These are phyloP conservation scores for Drosophila gaucha DNA, from an alignment of 2,888 invertebrate genomes.

Conservation along the genomic window DNA sequence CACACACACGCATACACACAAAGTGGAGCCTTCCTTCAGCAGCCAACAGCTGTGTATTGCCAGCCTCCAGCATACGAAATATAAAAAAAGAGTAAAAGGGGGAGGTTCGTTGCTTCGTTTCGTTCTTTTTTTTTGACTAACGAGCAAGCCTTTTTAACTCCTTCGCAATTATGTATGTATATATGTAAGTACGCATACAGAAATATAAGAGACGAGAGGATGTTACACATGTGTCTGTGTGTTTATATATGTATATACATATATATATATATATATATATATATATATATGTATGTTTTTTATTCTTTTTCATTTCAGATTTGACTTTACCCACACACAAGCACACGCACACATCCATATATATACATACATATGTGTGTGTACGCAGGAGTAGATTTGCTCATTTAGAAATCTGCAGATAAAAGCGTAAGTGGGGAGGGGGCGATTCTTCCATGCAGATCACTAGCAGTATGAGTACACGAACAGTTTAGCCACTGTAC, in stretches of 20 bases:
- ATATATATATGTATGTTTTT: too few species aligned
- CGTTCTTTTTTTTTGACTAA: slow-evolving; percentile 55
- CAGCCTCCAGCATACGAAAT: slow-evolving; percentile 46
- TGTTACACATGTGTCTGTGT: too few species aligned
- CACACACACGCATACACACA: neutral
- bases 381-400: slow-evolving; percentile 28
- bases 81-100: slow-evolving; percentile 6
- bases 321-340: slow-evolving; percentile 11
- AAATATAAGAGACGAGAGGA: neutral
- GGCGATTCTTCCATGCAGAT: neutral
- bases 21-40: slow-evolving; percentile 27
- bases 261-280: too few species aligned
- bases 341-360: neutral
- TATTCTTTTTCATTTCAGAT: slow-evolving; percentile 11
- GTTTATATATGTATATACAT: too few species aligned
- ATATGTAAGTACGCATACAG: neutral
- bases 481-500: too few species aligned
- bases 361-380: neutral
- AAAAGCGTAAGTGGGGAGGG: neutral
- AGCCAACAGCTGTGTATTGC: slow-evolving; percentile 39
- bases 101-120: slow-evolving; percentile 27
- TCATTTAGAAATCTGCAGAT: slow-evolving; percentile 48
- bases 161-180: slow-evolving; percentile 64
- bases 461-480: too few species aligned
- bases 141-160: slow-evolving; percentile 69